Evolutionary conservation across 2,888 invertebrate species (phyloP).

Genomic region (Brachyopa scutellaris): DNA sequence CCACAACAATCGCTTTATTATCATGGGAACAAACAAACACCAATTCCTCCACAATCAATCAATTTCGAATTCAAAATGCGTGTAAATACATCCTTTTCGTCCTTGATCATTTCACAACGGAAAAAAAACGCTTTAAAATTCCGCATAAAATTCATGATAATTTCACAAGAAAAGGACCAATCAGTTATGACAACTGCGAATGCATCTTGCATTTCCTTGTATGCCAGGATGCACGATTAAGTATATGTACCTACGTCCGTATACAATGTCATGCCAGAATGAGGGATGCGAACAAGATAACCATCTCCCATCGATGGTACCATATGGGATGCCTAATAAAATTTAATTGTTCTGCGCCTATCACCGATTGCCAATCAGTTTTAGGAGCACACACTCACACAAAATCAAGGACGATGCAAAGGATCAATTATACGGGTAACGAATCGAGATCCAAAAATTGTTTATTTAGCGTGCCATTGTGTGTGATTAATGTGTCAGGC

Average conservation of each 20-base stretch:
- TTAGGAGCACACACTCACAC: constrained; percentile 34
- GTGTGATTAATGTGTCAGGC: constrained; percentile 44
- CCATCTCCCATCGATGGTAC: constrained; percentile 12
- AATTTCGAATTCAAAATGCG: constrained; percentile 5
- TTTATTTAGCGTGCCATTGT: constrained; percentile 22
- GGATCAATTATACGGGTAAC: constrained; percentile 51
- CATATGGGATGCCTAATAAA: constrained; percentile 28
- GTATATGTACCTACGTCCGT: background rate
- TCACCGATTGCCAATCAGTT: constrained; percentile 29
- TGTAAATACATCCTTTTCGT: constrained; percentile 10
- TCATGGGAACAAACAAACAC: constrained; percentile 30
- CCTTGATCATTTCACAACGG: background rate
- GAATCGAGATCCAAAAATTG: constrained; percentile 9
- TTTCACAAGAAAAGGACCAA: constrained; percentile 11
- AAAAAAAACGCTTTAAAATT: background rate
- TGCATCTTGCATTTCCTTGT: constrained; percentile 22
- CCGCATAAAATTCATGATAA: background rate
- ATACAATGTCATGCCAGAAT: no score
- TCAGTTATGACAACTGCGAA: constrained; percentile 38
- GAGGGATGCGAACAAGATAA: constrained; percentile 29
- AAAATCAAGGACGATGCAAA: constrained; percentile 40
- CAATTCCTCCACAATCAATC: constrained; percentile 39
- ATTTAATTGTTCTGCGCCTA: constrained; percentile 29
- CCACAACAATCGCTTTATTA: no score
- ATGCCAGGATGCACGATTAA: background rate